Evolutionary conservation across 2,797 vertebrate species (phyloP).

Genomic region (Zenarchopterus dispar): DNA sequence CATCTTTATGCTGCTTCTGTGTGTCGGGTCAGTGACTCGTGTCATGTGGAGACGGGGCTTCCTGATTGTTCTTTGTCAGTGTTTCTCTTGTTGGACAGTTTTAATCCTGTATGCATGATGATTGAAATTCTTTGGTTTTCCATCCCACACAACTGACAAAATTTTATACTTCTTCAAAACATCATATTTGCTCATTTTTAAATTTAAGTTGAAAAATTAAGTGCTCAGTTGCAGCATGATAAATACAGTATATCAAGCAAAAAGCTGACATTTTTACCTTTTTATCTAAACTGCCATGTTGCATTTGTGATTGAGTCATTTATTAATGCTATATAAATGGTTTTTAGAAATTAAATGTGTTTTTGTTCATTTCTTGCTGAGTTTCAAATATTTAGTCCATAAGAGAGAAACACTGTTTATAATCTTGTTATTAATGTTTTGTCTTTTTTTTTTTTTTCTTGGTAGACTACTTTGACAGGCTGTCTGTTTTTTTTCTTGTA

Average conservation of each 20-base stretch:
- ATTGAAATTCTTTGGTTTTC: conserved; percentile 13
- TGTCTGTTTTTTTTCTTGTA: neutral
- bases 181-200: conserved; percentile 22
- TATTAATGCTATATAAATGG: too few relatives aligned
- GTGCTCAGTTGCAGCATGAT: conserved; percentile 8
- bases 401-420: neutral
- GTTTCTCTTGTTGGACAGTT: conserved; percentile 25
- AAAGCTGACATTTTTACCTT: conserved; percentile 14
- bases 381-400: neutral
- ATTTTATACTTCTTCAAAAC: conserved; percentile 14
- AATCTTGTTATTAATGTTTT: too few relatives aligned
- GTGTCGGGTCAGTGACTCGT: conserved; percentile 13
- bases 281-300: conserved; percentile 6
- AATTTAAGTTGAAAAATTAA: conserved; percentile 15
- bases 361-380: neutral
- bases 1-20: conserved; percentile 38
- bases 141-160: conserved; percentile 12
- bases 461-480: neutral
- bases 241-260: conserved; percentile 13
- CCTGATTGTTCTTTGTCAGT: conserved; percentile 42
- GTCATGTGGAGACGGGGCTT: conserved; percentile 20
- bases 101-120: conserved; percentile 16
- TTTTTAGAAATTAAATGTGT: too few relatives aligned
- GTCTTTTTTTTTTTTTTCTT: neutral
- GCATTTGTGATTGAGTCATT: neutral